Percentiles rank a stretch among this genome's conserved stretches.
These are phyloP conservation scores for Macrophya annulata DNA, from an alignment of 2,888 invertebrate genomes.

Conservation along the genomic window DNA sequence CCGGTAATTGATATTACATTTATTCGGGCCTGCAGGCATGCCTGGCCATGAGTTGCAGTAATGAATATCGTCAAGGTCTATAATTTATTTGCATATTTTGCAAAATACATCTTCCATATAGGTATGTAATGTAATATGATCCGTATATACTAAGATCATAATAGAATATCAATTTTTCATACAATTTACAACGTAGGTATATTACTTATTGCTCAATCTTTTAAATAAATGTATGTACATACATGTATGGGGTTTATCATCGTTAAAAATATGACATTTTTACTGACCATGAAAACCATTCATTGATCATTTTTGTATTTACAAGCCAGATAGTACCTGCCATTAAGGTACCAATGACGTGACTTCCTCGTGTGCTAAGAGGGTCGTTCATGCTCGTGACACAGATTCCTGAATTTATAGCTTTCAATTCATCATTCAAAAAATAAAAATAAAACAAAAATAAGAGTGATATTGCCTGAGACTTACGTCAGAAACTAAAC, in stretches of 20 bases:
- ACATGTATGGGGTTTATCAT: neutral
- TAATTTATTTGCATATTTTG: constrained; percentile 21
- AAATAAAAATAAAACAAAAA: too few relatives aligned
- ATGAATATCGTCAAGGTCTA: constrained; percentile 43
- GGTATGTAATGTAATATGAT: neutral
- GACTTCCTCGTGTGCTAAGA: constrained; percentile 1
- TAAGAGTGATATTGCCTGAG: neutral
- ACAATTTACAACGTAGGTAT: neutral
- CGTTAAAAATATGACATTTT: neutral
- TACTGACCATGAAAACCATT: neutral
- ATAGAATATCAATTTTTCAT: neutral
- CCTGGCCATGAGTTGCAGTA: constrained; percentile 44
- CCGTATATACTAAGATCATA: neutral
- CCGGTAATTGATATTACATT: constrained; percentile 37
- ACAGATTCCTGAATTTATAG: neutral
- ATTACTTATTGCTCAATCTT: neutral
- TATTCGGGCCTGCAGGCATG: constrained; percentile 45
- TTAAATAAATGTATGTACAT: neutral
- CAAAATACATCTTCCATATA: neutral
- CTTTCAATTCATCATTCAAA: constrained; percentile 24
- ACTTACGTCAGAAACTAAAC: constrained; percentile 24
- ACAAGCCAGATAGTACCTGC: neutral
- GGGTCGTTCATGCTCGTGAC: neutral
- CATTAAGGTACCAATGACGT: neutral
- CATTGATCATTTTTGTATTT: neutral